phyloP scores from a whole-genome alignment of 1,140 invertebrate species.

The Mercenaria mercenaria region DNA sequence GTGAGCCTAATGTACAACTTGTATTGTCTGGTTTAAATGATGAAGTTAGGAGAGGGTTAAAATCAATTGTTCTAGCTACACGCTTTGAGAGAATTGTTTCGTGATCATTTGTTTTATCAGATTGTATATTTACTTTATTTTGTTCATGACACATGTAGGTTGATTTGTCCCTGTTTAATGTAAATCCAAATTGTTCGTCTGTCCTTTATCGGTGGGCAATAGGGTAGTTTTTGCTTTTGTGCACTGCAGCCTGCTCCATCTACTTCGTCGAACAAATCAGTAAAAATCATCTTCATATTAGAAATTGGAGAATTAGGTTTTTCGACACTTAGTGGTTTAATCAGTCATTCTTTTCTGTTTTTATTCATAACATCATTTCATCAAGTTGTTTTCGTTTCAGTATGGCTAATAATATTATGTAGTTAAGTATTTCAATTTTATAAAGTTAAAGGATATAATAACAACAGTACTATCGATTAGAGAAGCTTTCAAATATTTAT shows the following conservation, averaged over 20 bases:
- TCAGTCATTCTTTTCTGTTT: no score
- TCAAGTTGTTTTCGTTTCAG: no score
- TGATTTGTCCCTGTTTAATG: not conserved
- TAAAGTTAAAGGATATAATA: no score
- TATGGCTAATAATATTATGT: no score
- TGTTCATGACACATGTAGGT: not conserved
- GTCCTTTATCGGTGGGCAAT: slow-evolving; percentile 27
- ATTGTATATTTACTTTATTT: not conserved
- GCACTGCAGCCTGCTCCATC: slow-evolving; percentile 16
- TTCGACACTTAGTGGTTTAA: no score
- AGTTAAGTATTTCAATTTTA: no score
- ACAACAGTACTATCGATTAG: no score
- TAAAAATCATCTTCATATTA: no score
- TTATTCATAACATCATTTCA: no score
- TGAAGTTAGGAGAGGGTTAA: not conserved
- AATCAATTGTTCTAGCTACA: slow-evolving; percentile 13
- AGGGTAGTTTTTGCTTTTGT: not conserved
- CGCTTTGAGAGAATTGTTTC: slow-evolving; percentile 35
- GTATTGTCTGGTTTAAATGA: not conserved
- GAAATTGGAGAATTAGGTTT: no score
- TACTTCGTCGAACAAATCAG: slow-evolving; percentile 50
- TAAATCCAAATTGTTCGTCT: no score
- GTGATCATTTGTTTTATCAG: not conserved
- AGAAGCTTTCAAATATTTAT: no score
- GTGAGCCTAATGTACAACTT: not conserved